These are phyloP conservation scores for Thermophis baileyi DNA, from an alignment of 2,113 vertebrate genomes.

Conservation along the genomic window DNA sequence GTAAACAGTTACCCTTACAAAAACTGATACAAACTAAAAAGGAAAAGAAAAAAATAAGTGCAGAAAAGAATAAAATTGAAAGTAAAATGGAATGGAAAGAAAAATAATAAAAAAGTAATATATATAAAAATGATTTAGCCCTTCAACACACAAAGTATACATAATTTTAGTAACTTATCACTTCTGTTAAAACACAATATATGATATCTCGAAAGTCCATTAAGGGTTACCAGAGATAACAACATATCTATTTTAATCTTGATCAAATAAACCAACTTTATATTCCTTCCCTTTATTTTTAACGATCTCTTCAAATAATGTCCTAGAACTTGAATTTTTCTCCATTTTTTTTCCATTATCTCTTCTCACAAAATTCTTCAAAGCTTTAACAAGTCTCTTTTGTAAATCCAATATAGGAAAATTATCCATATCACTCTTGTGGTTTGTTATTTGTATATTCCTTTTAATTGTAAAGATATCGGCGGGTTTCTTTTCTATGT, in stretches of 20 bases:
- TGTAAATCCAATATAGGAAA: neutral
- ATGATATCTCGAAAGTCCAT: neutral
- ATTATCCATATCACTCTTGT: neutral
- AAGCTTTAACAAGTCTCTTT: neutral
- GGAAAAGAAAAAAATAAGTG: neutral
- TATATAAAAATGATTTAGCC: neutral
- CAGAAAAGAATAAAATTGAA: neutral
- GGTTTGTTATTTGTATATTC: neutral
- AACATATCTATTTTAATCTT: neutral
- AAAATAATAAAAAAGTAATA: neutral
- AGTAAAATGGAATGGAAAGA: neutral
- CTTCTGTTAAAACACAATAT: neutral
- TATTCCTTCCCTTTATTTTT: neutral
- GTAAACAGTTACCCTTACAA: neutral
- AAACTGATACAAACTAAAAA: neutral
- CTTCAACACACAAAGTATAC: neutral
- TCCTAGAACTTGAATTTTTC: neutral
- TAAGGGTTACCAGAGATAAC: neutral
- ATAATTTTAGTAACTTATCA: neutral
- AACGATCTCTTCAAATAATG: neutral
- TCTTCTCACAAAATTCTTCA: neutral
- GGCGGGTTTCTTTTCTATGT: neutral
- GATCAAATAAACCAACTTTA: neutral
- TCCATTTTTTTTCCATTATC: neutral
- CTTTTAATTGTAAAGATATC: neutral